Conservation (phyloP, 2,113 vertebrate species). For the Ochotona curzoniae region DNA sequence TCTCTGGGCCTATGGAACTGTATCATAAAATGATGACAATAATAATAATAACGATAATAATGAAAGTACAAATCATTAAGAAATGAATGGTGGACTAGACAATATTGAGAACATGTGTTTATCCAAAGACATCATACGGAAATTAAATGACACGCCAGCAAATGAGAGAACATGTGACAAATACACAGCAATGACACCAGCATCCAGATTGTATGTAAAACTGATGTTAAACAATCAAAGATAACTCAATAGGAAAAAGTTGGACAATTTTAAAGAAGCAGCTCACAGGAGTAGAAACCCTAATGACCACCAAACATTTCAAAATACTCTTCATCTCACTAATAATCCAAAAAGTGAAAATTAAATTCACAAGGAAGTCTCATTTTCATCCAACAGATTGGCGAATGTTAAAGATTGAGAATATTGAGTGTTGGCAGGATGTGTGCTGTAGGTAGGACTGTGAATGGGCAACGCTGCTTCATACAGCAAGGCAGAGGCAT, state of each 20-base stretch:
- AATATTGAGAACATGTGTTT: conserved; percentile 42
- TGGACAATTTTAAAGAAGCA: neutral
- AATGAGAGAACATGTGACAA: neutral
- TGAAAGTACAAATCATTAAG: neutral
- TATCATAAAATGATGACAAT: too few species aligned
- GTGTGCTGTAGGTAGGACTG: too few species aligned
- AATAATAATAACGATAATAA: too few species aligned
- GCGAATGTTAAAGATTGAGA: neutral
- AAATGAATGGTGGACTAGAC: conserved; percentile 13
- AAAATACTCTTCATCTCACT: neutral
- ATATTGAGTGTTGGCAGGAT: neutral
- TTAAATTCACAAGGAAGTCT: neutral
- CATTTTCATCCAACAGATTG: neutral
- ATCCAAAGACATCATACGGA: neutral
- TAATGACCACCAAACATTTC: neutral
- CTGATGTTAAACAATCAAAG: neutral
- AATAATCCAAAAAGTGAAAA: neutral
- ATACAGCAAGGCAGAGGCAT: neutral
- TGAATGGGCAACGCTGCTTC: neutral
- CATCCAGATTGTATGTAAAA: neutral
- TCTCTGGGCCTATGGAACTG: too few species aligned
- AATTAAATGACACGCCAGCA: neutral
- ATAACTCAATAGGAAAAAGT: neutral
- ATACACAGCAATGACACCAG: neutral
- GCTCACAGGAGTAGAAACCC: neutral